phyloP scores from a whole-genome alignment of 2,888 invertebrate genomes.

The Cremastobaeus sp. region DNA sequence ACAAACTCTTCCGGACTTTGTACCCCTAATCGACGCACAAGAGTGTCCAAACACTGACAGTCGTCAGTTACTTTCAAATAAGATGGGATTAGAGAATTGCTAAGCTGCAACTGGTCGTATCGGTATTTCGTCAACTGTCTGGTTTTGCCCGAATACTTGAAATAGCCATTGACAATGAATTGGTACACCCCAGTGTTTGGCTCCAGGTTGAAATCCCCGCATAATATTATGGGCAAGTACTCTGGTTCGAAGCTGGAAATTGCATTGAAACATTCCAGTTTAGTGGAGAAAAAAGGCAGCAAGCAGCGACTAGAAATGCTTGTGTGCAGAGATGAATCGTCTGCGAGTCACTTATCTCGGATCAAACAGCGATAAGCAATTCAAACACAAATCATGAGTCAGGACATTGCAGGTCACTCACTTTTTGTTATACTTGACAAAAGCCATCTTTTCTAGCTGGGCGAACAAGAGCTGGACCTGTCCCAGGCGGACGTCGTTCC shows the following conservation, averaged over 20 bases:
- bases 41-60: conserved; percentile 81
- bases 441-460: conserved; percentile 89
- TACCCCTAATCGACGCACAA: conserved; percentile 78
- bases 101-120: conserved; percentile 61
- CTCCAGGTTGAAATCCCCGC: conserved; percentile 95
- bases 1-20: conserved; percentile 53
- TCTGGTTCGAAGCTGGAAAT: conserved; percentile 70
- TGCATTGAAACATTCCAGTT: not conserved
- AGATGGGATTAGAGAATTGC: conserved; percentile 74
- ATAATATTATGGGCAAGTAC: conserved; percentile 89
- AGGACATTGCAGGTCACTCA: conserved; percentile 55
- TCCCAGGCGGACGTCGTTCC: conserved; percentile 93
- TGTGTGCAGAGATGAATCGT: too few species aligned
- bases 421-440: conserved; percentile 73
- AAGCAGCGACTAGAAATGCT: not conserved
- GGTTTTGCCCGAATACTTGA: conserved; percentile 79
- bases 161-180: conserved; percentile 83
- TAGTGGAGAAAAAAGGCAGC: not conserved
- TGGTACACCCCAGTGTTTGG: conserved; percentile 86
- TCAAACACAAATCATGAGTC: not conserved
- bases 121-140: conserved; percentile 77
- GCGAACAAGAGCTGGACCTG: conserved; percentile 91
- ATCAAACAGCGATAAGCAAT: not conserved
- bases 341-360: too few species aligned
- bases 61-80: conserved; percentile 80